These are phyloP conservation scores for Lasiommata megera DNA, from an alignment of 2,888 invertebrate genomes.

Conservation along the genomic window DNA sequence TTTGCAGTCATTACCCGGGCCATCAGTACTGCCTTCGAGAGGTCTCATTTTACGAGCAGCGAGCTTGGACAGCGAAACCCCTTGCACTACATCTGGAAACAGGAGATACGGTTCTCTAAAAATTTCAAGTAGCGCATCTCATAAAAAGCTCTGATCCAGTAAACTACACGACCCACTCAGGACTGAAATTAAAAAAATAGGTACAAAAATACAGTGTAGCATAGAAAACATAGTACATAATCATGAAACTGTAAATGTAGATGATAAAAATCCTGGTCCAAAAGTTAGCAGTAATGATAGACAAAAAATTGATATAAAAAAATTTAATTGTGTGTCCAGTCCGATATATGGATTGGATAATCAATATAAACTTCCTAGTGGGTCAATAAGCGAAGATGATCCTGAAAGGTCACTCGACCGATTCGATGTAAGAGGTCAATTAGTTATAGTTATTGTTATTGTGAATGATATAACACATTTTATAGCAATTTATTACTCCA, in stretches of 20 bases:
- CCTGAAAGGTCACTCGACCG: slow-evolving; percentile 37
- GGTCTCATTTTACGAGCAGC: slow-evolving; percentile 73
- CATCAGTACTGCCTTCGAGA: slow-evolving; percentile 56
- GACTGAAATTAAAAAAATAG: not conserved
- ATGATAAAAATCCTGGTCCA: slow-evolving; percentile 3
- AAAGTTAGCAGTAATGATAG: not conserved
- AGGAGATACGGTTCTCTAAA: slow-evolving; percentile 65
- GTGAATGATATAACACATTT: slow-evolving; percentile 45
- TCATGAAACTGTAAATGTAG: slow-evolving; percentile 2
- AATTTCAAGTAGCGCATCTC: slow-evolving; percentile 66
- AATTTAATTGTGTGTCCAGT: not conserved
- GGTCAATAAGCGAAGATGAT: not conserved
- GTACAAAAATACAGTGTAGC: not conserved
- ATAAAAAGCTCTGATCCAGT: slow-evolving; percentile 76
- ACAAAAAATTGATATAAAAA: not conserved
- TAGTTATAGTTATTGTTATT: slow-evolving; percentile 60
- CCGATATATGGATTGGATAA: not conserved
- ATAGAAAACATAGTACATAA: slow-evolving; percentile 5
- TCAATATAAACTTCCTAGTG: not conserved
- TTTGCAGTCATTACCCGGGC: slow-evolving; percentile 51
- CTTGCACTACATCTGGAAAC: slow-evolving; percentile 48
- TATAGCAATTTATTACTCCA: slow-evolving; percentile 45
- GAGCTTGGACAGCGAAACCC: slow-evolving; percentile 66
- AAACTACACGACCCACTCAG: slow-evolving; percentile 30
- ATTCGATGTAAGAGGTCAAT: slow-evolving; percentile 54